Conservation (phyloP, 1,140 invertebrate genomes). For the Nebria ingens region DNA sequence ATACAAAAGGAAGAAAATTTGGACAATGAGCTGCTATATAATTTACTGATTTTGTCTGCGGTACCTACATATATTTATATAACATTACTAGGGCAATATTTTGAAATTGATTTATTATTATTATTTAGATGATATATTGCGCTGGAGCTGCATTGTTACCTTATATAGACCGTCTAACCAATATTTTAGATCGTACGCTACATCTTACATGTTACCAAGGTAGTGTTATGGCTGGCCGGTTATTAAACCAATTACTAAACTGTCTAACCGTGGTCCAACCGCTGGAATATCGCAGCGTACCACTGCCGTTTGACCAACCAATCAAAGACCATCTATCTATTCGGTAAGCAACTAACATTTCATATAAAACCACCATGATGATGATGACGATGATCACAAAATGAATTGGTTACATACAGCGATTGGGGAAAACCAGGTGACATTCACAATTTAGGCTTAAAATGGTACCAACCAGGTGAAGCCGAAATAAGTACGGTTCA, state of each 20-base stretch:
- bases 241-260: slow-evolving; percentile 40
- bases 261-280: slow-evolving; percentile 50
- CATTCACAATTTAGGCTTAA: slow-evolving; percentile 51
- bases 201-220: slow-evolving; percentile 43
- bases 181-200: slow-evolving; percentile 42
- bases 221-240: slow-evolving; percentile 36
- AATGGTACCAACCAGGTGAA: slow-evolving; percentile 66
- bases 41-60: slow-evolving; percentile 63
- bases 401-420: too few relatives aligned
- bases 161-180: slow-evolving; percentile 39
- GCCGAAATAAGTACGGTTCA: slow-evolving; percentile 57
- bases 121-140: slow-evolving; percentile 27
- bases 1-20: slow-evolving; percentile 59
- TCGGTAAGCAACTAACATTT: too few relatives aligned
- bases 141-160: slow-evolving; percentile 33
- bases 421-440: slow-evolving; percentile 72
- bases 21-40: slow-evolving; percentile 69
- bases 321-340: slow-evolving; percentile 64
- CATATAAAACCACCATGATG: too few relatives aligned
- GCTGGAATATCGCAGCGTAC: slow-evolving; percentile 50
- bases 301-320: slow-evolving; percentile 49
- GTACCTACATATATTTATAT: slow-evolving; percentile 29
- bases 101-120: slow-evolving; percentile 18
- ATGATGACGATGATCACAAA: too few relatives aligned
- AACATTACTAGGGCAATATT: slow-evolving; percentile 19